Base-by-base conservation (phyloP, 2,113 vertebrate genomes). In the Apaloderma vittatum region DNA sequence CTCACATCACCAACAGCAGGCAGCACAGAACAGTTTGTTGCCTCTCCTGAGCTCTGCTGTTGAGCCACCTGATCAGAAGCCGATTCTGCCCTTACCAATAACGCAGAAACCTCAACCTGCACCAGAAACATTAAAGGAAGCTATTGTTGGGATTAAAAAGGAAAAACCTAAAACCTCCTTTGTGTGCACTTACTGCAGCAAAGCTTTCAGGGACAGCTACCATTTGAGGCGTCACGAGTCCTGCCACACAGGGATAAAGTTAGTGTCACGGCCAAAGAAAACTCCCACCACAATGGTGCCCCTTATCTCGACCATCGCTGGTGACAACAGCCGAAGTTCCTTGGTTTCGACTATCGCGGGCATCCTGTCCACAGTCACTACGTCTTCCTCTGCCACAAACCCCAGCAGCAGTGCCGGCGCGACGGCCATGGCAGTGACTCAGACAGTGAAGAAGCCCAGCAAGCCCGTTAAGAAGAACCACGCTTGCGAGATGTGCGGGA, bases 381-480 rank as follows among this genome's bases (percentile, higher is more conserved):
- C 99, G 70, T 99, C 99, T 43, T 98, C 99, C 77, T 99, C 99
- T 40, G 98, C 99, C 98, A 98, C 89, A 98, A 99, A 98, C 98
- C 98, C 98, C 95, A 98, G 98, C 95, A 98, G 98, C 70, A 98
- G 98, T 32, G 97, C 97, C 66, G 97, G 98, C 40, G 96, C 97
- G 36, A 97, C 98, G 36, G 98, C 97, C 26, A 97, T 99, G 97
- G 98, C 99, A 2, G 98, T 98, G 94, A 96, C 98, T 59, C 98
- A 98, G 96, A 95, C 98, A 5, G 97, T 97, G 80, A 99, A 99
- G 98, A 99, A 99, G 95, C 98, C 99, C 58, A 99, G 99, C 88
- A 99, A 99, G 95, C 99, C 99, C 3, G 99, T 99, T 65, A 99
- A 99, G 98, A 99, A 99, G 98, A 99, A 99, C 96, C 99, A 99